phyloP scores from a whole-genome alignment of 2,888 invertebrate genomes.

The Priocnemis perturbator region DNA sequence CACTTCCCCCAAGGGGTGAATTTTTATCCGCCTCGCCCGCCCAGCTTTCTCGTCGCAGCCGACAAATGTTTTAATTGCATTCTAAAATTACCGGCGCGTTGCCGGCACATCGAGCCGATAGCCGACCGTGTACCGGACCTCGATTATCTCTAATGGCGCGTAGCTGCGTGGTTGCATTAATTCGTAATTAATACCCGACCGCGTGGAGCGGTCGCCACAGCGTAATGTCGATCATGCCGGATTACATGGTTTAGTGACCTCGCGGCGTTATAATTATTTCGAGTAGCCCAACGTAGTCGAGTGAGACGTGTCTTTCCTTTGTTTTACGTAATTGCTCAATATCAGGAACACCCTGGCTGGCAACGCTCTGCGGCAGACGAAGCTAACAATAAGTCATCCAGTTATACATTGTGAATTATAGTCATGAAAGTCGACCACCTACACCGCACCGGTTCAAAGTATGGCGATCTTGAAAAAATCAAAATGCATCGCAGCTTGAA shows the following conservation, averaged over 20 bases:
- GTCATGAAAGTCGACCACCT: too few species aligned
- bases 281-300: neutral
- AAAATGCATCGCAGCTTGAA: too few species aligned
- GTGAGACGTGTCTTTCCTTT: too few species aligned
- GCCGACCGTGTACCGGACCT: constrained; percentile 21
- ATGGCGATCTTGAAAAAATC: too few species aligned
- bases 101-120: constrained; percentile 11
- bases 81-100: constrained; percentile 18
- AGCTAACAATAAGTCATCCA: too few species aligned
- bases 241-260: constrained; percentile 33
- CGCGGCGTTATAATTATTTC: constrained; percentile 30
- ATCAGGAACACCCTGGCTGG: too few species aligned
- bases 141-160: constrained; percentile 64
- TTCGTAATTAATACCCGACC: constrained; percentile 64
- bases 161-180: constrained; percentile 62
- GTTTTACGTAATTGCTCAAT: too few species aligned
- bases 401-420: too few species aligned
- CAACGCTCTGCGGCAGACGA: too few species aligned
- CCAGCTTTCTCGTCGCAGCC: neutral
- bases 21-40: too few species aligned
- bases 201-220: constrained; percentile 5
- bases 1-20: too few species aligned
- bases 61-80: constrained; percentile 35
- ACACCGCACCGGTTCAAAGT: too few species aligned
- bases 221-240: constrained; percentile 16